Evolutionary conservation across 1,140 invertebrate genomes (phyloP).

Genomic region (silkworm (Bombyx mori)): ASM3026992v2 NC_085119.1:11817501-11818000

Average conservation of each 20-base stretch:
- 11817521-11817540: conserved; percentile 25
- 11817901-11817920: conserved; percentile 49
- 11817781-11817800: too few relatives aligned
- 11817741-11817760: too few relatives aligned
- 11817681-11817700: too few relatives aligned
- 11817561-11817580: conserved; percentile 4
- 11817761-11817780: too few relatives aligned
- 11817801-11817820: too few relatives aligned
- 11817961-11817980: conserved; percentile 68
- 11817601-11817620: too few relatives aligned
- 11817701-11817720: too few relatives aligned
- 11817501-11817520: conserved; percentile 37
- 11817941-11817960: conserved; percentile 67
- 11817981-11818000: conserved; percentile 30
- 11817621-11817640: too few relatives aligned
- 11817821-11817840: conserved; percentile 16
- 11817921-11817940: conserved; percentile 58
- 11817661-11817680: too few relatives aligned
- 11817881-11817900: conserved; percentile 41
- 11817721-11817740: too few relatives aligned
- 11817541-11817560: conserved; percentile 9
- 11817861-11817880: conserved; percentile 32
- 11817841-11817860: conserved; percentile 55
- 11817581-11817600: neutral
- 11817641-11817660: too few relatives aligned